Conservation (phyloP, 1,140 invertebrate species). For the Drosophila triauraria region DNA sequence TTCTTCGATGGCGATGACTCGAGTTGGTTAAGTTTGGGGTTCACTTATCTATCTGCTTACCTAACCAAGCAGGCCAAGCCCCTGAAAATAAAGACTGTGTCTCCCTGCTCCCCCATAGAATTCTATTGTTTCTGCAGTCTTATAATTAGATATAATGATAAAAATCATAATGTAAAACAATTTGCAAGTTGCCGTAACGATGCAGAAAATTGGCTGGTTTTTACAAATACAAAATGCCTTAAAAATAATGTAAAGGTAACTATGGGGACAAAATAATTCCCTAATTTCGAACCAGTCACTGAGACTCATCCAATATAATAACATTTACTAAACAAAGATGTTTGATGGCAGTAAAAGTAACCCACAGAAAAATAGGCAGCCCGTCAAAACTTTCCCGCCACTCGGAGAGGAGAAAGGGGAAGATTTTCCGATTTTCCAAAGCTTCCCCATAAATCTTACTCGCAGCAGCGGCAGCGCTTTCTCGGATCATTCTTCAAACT, state of each 20-base stretch:
- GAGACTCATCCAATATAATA: slow-evolving; percentile 13
- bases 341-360: slow-evolving; percentile 37
- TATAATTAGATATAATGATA: slow-evolving; percentile 75
- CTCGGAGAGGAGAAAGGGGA: slow-evolving; percentile 4
- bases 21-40: slow-evolving; percentile 19
- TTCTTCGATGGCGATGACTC: slow-evolving; percentile 18
- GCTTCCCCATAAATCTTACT: slow-evolving; percentile 58
- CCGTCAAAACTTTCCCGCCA: slow-evolving; percentile 50
- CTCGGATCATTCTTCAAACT: slow-evolving; percentile 66
- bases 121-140: slow-evolving; percentile 56
- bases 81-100: neutral
- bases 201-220: slow-evolving; percentile 58
- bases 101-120: slow-evolving; percentile 16
- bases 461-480: slow-evolving; percentile 41
- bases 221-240: neutral
- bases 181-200: slow-evolving; percentile 50
- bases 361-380: slow-evolving; percentile 11
- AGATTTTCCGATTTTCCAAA: slow-evolving; percentile 15
- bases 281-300: neutral
- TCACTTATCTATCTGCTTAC: slow-evolving; percentile 34
- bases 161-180: slow-evolving; percentile 70
- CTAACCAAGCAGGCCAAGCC: slow-evolving; percentile 41
- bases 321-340: slow-evolving; percentile 2
- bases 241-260: neutral
- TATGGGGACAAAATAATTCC: neutral